Conservation (phyloP, 2,888 invertebrate genomes). For the Ecdyonurus torrentis region DNA sequence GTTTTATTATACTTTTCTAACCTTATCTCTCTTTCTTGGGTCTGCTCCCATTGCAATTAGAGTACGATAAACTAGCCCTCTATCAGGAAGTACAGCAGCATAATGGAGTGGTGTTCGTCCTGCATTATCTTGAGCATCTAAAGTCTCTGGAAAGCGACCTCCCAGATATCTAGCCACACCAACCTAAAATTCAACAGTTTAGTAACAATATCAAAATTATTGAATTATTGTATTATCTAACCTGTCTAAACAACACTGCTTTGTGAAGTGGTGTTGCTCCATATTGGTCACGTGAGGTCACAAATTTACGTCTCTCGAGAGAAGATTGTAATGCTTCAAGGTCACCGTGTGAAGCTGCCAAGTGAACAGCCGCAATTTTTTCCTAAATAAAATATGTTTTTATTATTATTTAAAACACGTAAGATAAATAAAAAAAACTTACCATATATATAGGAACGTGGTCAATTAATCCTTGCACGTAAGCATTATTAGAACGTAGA, state of each 20-base stretch:
- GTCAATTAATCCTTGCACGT: slow-evolving; percentile 71
- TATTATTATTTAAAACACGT: background rate
- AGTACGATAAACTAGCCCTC: slow-evolving; percentile 74
- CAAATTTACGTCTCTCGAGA: slow-evolving; percentile 77
- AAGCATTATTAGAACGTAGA: slow-evolving; percentile 50
- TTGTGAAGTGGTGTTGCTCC: slow-evolving; percentile 77
- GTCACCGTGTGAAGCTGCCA: slow-evolving; percentile 70
- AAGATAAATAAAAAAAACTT: slow-evolving; percentile 18
- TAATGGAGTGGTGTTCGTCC: slow-evolving; percentile 80
- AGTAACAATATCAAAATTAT: background rate
- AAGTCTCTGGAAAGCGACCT: slow-evolving; percentile 72
- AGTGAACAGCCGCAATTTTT: slow-evolving; percentile 78
- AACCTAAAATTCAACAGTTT: background rate
- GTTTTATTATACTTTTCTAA: slow-evolving; percentile 31
- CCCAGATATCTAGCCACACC: slow-evolving; percentile 37
- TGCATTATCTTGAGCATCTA: slow-evolving; percentile 58
- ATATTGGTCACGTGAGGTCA: slow-evolving; percentile 63
- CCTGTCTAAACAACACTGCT: slow-evolving; percentile 64
- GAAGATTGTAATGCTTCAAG: slow-evolving; percentile 70
- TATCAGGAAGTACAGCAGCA: slow-evolving; percentile 67
- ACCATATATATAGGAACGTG: slow-evolving; percentile 82
- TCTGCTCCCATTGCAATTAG: slow-evolving; percentile 75
- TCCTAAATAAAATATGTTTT: slow-evolving; percentile 32
- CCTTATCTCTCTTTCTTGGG: slow-evolving; percentile 64
- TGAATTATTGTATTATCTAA: background rate